Conservation (phyloP, 2,113 vertebrate species). For the Pygathrix nemaeus region DNA sequence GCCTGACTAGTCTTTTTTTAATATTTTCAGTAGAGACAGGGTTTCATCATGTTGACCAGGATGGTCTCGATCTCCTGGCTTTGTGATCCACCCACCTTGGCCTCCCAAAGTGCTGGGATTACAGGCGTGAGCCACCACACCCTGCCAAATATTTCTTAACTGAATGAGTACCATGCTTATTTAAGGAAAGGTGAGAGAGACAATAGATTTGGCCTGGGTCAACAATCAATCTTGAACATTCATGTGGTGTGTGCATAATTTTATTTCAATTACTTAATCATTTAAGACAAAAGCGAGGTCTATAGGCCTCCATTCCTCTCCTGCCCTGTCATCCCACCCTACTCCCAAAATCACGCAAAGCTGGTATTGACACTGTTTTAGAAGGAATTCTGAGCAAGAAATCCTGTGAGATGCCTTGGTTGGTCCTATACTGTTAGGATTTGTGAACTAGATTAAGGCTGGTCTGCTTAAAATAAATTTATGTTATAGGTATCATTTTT, state of each 20-base stretch:
- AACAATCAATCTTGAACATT: background rate
- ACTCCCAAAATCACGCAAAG: background rate
- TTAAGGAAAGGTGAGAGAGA: background rate
- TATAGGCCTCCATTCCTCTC: background rate
- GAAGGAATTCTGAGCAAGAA: background rate
- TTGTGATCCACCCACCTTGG: no score
- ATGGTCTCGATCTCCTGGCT: no score
- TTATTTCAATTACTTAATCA: slow-evolving; percentile 11
- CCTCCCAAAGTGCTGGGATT: no score
- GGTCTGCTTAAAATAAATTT: background rate
- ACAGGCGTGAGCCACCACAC: no score
- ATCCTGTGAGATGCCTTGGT: background rate
- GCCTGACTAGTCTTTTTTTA: rapidly evolving
- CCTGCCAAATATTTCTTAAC: background rate
- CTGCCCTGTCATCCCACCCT: background rate
- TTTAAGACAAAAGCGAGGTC: background rate
- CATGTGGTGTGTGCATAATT: background rate
- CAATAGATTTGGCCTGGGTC: background rate
- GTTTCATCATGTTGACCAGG: no score
- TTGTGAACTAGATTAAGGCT: background rate
- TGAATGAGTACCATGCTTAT: background rate
- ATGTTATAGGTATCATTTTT: background rate
- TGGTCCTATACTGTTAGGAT: background rate
- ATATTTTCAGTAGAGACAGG: no score
- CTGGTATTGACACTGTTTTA: background rate